Conservation (phyloP, 2,797 vertebrate genomes). For the Sphenopsis melanotis region DNA sequence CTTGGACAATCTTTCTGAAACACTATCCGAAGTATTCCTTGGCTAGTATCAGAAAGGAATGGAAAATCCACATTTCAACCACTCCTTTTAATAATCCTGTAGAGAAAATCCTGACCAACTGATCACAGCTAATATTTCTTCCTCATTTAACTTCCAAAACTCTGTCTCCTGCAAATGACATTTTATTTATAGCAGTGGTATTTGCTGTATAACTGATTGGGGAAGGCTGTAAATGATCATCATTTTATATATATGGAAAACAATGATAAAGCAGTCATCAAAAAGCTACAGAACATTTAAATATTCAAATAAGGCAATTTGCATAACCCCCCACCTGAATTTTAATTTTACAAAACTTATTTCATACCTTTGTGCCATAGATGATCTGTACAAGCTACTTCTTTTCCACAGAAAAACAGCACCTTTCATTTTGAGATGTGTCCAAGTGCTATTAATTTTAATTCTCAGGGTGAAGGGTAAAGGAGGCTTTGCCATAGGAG, state of each 20-base stretch:
- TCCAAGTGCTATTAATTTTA: neutral
- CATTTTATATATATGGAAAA: constrained; percentile 53
- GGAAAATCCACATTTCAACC: neutral
- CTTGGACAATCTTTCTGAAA: neutral
- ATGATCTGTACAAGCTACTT: neutral
- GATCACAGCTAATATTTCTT: neutral
- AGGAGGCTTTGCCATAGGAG: neutral
- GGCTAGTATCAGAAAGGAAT: neutral
- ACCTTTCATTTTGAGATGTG: neutral
- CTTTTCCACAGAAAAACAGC: neutral
- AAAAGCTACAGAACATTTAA: constrained; percentile 64
- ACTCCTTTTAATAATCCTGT: neutral
- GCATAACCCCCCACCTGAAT: constrained; percentile 50
- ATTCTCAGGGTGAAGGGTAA: neutral
- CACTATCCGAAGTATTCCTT: neutral
- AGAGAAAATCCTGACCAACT: constrained; percentile 15
- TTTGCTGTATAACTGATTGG: constrained; percentile 64
- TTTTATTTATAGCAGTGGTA: constrained; percentile 68
- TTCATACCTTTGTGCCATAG: neutral
- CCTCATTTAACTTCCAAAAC: constrained; percentile 63
- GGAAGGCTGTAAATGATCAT: constrained; percentile 60
- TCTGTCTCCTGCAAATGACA: constrained; percentile 50
- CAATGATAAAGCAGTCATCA: constrained; percentile 69
- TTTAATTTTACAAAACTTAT: constrained; percentile 56
- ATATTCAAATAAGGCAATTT: constrained; percentile 64